Evolutionary conservation across 2,113 vertebrate genomes (phyloP).

Genomic region (Tragelaphus strepsiceros): DNA sequence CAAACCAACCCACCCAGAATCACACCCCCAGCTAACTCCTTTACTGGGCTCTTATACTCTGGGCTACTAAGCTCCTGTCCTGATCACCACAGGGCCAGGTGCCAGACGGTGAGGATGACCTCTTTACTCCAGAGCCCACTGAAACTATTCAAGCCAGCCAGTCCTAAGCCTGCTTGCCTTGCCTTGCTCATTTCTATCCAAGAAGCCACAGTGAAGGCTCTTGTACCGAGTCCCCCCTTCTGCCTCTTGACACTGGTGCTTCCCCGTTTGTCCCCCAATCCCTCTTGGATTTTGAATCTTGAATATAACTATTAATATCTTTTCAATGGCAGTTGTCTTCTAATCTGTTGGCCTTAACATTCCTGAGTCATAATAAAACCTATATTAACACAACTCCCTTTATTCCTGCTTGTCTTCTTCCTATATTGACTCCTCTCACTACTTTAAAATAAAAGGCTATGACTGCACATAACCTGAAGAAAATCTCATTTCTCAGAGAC

Average conservation of each 20-base stretch:
- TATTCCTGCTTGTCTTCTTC: background rate
- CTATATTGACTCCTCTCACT: background rate
- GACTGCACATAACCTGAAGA: background rate
- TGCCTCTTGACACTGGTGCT: background rate
- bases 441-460: background rate
- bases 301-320: background rate
- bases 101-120: background rate
- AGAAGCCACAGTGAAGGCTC: background rate
- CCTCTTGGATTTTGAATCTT: background rate
- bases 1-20: background rate
- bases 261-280: fast-evolving
- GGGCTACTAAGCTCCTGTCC: too few species aligned
- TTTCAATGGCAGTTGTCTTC: background rate
- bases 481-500: background rate
- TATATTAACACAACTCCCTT: background rate
- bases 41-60: background rate
- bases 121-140: background rate
- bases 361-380: background rate
- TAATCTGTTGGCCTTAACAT: background rate
- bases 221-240: background rate
- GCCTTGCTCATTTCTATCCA: background rate
- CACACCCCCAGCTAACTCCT: background rate
- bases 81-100: background rate
- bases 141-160: background rate
- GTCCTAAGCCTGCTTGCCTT: background rate